These are phyloP conservation scores for Anneissia japonica DNA, from an alignment of 35 echinoderm and acorn worm genomes.

Conservation along the genomic window DNA sequence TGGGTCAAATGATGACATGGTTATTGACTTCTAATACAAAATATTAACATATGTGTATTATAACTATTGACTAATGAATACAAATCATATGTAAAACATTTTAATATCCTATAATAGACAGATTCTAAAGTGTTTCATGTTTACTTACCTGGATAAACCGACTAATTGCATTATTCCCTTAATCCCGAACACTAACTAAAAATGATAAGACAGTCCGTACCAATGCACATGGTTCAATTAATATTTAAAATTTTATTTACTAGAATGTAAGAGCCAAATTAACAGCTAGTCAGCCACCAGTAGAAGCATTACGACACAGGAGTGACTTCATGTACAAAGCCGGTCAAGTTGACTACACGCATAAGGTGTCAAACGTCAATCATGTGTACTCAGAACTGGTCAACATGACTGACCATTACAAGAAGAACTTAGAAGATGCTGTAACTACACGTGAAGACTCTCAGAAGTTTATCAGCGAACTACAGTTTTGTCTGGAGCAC, in stretches of 20 bases:
- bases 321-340: constrained; percentile 22
- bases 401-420: neutral
- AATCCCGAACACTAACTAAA: no score
- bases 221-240: no score
- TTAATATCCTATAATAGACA: no score
- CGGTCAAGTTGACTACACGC: constrained; percentile 50
- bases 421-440: constrained; percentile 11
- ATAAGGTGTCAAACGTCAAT: constrained; percentile 35
- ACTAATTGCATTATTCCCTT: no score
- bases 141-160: no score
- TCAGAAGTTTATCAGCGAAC: constrained; percentile 20
- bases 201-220: no score
- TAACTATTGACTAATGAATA: no score
- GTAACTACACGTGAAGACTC: constrained; percentile 23
- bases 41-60: no score
- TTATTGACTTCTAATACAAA: no score
- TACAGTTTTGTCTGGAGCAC: constrained; percentile 44
- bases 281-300: constrained; percentile 5
- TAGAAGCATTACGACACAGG: constrained; percentile 26
- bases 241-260: neutral
- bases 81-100: no score
- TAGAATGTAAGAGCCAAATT: constrained; percentile 47
- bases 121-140: no score
- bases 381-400: constrained; percentile 33
- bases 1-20: no score